A percentile compares a stretch with the other conserved stretches of the same genome.
Evolutionary conservation across 2,113 vertebrate genomes (phyloP).

Genomic region (Shinisaurus crocodilurus): DNA sequence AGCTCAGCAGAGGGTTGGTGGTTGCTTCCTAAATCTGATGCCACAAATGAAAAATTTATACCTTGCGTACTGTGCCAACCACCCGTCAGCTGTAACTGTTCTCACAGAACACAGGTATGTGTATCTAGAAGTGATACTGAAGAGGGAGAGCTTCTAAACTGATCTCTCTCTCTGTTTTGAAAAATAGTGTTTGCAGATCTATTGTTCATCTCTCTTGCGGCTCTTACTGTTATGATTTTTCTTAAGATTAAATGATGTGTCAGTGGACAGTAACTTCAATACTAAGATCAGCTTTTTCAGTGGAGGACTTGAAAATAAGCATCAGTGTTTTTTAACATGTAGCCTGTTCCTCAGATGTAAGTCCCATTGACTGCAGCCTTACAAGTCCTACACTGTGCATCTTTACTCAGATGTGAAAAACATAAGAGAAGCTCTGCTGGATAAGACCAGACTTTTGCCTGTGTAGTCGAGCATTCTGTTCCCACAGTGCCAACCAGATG

Average conservation of each 20-base stretch:
- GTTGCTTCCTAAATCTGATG: slow-evolving; percentile 95
- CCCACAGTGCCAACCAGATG: too few species aligned
- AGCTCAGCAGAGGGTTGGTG: slow-evolving; percentile 92
- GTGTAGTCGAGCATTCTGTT: too few species aligned
- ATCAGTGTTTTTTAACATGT: not conserved
- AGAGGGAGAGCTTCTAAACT: not conserved
- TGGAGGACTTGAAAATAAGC: not conserved
- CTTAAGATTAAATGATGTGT: not conserved
- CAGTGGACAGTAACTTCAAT: not conserved
- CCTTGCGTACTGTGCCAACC: slow-evolving; percentile 93
- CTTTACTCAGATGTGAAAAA: too few species aligned
- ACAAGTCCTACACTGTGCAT: too few species aligned
- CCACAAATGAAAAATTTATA: slow-evolving; percentile 94
- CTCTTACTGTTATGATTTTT: too few species aligned
- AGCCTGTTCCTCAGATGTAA: not conserved
- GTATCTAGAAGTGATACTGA: not conserved
- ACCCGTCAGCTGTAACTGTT: slow-evolving; percentile 95
- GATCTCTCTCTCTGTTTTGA: not conserved
- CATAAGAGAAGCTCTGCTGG: too few species aligned
- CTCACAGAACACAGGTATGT: slow-evolving; percentile 93
- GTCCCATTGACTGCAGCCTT: not conserved
- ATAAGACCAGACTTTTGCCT: too few species aligned
- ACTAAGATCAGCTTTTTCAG: not conserved
- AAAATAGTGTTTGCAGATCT: not conserved
- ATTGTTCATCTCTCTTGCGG: not conserved